Evolutionary conservation across 30 jellyfish, hydroid and myxozoan species (phyloP).

Genomic region (Haliclystus octoradiatus): DNA sequence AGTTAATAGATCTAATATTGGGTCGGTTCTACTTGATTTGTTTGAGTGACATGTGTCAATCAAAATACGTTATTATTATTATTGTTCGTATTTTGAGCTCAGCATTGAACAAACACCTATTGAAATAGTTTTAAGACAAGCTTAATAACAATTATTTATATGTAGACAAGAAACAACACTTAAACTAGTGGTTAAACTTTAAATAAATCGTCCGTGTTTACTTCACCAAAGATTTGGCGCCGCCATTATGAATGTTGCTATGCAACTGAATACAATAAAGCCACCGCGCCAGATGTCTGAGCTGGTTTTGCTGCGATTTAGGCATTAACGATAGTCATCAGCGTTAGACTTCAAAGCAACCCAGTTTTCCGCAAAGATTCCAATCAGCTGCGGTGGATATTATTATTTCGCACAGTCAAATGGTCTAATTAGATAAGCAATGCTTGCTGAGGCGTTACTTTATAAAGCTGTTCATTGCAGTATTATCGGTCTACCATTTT

Average conservation of each 20-base stretch:
- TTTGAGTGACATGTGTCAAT: conserved; percentile 1
- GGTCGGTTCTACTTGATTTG: too few species aligned
- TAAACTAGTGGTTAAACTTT: too few species aligned
- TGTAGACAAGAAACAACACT: too few species aligned
- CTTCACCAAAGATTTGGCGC: not conserved
- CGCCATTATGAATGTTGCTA: not conserved
- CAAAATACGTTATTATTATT: not conserved
- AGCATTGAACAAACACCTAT: too few species aligned
- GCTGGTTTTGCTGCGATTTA: not conserved
- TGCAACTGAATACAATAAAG: not conserved
- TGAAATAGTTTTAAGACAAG: too few species aligned
- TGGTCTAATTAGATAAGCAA: not conserved
- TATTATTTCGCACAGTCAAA: not conserved
- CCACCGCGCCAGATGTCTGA: not conserved
- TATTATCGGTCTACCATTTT: not conserved
- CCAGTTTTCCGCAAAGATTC: not conserved
- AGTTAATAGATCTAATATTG: too few species aligned
- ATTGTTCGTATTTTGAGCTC: not conserved
- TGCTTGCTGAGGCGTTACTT: not conserved
- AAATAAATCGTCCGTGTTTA: not conserved
- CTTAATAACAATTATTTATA: too few species aligned
- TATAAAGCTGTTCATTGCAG: not conserved
- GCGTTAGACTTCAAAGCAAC: not conserved
- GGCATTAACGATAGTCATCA: not conserved
- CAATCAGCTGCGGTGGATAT: not conserved